Conservation (phyloP, 2,888 invertebrate genomes). For the Andrena bicolor region DNA sequence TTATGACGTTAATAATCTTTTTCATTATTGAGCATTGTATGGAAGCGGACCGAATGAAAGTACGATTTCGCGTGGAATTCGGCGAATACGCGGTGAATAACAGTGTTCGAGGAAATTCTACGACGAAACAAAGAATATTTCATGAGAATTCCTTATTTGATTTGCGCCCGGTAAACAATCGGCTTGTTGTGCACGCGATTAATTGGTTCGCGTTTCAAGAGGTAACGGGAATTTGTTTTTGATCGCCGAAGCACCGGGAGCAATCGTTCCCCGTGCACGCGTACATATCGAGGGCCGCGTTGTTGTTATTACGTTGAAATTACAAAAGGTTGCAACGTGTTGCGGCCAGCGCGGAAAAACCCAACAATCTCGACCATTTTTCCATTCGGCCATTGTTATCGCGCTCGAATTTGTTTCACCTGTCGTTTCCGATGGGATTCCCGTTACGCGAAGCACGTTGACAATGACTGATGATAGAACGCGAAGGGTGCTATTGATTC, state of each 20-base stretch:
- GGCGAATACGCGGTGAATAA: not conserved
- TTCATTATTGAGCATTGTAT: no score
- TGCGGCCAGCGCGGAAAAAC: constrained; percentile 1
- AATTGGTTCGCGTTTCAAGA: constrained; percentile 7
- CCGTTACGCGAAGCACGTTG: not conserved
- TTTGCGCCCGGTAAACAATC: not conserved
- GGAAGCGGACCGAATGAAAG: no score
- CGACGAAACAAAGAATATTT: constrained; percentile 1
- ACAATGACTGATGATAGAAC: not conserved
- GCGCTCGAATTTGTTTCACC: constrained; percentile 2
- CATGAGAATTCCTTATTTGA: constrained; percentile 1
- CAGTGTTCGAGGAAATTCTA: not conserved
- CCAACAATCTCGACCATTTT: constrained; percentile 13
- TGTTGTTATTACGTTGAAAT: constrained; percentile 38
- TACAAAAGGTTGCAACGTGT: constrained; percentile 23
- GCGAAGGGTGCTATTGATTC: not conserved
- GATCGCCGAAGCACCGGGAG: not conserved
- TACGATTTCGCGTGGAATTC: not conserved
- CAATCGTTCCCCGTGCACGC: constrained; percentile 16
- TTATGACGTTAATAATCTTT: no score
- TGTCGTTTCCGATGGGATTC: constrained; percentile 1
- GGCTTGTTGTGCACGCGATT: not conserved
- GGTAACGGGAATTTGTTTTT: constrained; percentile 23
- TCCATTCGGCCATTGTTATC: not conserved
- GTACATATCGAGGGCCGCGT: constrained; percentile 10